Evolutionary conservation across 2,113 vertebrate species (phyloP), one percentile per base, ranked within the genome.

Genomic region (Anhinga anhinga): DNA sequence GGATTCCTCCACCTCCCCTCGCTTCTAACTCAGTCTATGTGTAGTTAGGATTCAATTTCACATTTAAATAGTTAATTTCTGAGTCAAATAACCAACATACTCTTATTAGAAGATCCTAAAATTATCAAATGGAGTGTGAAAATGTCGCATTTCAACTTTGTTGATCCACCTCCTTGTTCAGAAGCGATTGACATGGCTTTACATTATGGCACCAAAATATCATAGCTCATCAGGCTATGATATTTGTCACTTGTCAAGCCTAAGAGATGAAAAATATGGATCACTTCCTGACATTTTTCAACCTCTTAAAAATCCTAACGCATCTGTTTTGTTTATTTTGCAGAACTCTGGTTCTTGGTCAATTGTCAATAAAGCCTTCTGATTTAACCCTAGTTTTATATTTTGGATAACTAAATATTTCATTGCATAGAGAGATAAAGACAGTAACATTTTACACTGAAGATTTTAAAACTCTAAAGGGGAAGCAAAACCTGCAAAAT

Each of bases 221-320:
- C 77, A 70, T 86, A 93, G 50, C 63, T 86, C 32, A 71, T 71
- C 50, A 81, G 66, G 47, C 53, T 92, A 59, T 93, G 65, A 27
- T 88, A 90, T 80, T 92, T 72, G 47, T 91, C 61, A 63, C 52
- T 71, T 86, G 56, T 56, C 65, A 89, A 6, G 44, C 45, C 45
- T 74, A 78, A 59, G 73, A 95, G 80, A 38, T 88, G 47, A 86
- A 92, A 90, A 82, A 70, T 76, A 52, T 5, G 7, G 40, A 79
- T 82, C 15, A 18, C 17, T 82, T 91, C 66, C 58, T 85, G 47
- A 80, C 30, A 32, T 91, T 95, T 92, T 95, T 95, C 91, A 94
- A 15, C 38, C 69, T 88, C 62, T 94, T 87, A 74, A 86, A 78
- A 83, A 79, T 71, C 63, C 30, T 63, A 82, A 86, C 11, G 30